These are phyloP conservation scores for Stenodema calcarata DNA, from an alignment of 2,888 invertebrate species.

Conservation along the genomic window DNA sequence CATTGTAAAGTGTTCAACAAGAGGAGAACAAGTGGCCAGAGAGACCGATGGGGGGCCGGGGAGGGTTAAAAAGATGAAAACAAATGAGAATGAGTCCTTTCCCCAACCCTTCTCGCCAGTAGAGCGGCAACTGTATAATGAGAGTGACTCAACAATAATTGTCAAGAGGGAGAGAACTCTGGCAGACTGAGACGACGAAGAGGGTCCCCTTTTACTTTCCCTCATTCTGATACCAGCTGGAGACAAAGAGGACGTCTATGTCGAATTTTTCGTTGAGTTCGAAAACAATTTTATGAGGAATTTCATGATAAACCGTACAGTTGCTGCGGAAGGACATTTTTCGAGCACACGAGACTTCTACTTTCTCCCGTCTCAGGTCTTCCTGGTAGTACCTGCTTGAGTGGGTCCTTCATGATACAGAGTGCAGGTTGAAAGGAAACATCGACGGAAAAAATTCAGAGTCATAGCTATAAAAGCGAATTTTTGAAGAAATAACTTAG, in stretches of 20 bases:
- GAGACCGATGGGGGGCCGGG: neutral
- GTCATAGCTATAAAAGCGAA: too few relatives aligned
- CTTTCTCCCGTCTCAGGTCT: too few relatives aligned
- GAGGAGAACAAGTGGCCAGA: conserved; percentile 25
- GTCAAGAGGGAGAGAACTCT: neutral
- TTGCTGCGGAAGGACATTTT: too few relatives aligned
- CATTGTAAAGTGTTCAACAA: conserved; percentile 26
- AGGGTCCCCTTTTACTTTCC: neutral
- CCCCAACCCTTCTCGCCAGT: neutral
- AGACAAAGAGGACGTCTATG: neutral
- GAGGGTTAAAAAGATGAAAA: conserved; percentile 25
- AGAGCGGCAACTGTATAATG: conserved; percentile 37
- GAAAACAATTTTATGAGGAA: too few relatives aligned
- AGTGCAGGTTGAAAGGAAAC: too few relatives aligned
- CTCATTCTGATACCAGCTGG: neutral
- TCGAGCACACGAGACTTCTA: too few relatives aligned
- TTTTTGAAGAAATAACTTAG: too few relatives aligned
- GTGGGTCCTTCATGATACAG: too few relatives aligned
- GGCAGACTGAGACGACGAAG: neutral
- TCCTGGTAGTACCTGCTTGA: too few relatives aligned
- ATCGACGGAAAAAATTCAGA: too few relatives aligned
- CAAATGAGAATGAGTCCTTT: neutral
- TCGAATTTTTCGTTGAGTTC: neutral
- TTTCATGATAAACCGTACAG: too few relatives aligned
- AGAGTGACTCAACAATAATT: conserved; percentile 37